Evolutionary conservation across 2,888 invertebrate genomes (phyloP), one percentile per base, ranked within the genome.

Genomic region (Oligia fasciuncula): DNA sequence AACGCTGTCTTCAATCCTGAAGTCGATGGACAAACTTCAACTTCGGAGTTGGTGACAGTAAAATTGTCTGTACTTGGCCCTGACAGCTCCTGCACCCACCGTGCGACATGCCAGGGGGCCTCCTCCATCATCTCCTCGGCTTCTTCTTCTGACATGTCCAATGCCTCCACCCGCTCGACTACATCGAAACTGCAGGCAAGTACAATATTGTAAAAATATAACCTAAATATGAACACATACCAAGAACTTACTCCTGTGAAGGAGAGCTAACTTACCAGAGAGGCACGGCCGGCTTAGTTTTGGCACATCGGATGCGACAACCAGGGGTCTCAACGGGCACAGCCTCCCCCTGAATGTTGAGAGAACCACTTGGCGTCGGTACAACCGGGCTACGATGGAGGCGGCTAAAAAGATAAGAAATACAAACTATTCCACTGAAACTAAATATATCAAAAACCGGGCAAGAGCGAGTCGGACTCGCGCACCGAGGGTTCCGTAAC

Each of bases 251-350:
- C 17, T 11, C 17, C 17, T 35, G 46, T 23, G 6, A 49, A 67
- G n/a, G 49, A 67, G n/a, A 66, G 35, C 17, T 40, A 43, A 69
- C 54, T 74, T 54, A 74, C 70, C 40, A 70, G 29, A 43, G 43
- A 43, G 70, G 51, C 49, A 65, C 23, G 0, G 5, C 49, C 11
- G 49, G 49, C 9, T 11, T 51, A 2, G 17, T 5, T 11, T 71
- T 11, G 71, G 19, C 60, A 60, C 11, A 19, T 43, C 11, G 17
- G 60, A 60, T 29, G 8, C 19, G 60, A 13, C 29, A 29, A 35
- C 49, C 73, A 2, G 46, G 46, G 29, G 35, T 57, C n/a, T 57
- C n/a, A 17, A 43, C 43, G 5, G 57, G 5, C 57, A 40, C 43
- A n/a, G 70, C 19, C 5, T 35, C 5, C 23, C 0, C 17, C 13